Evolutionary conservation across 2,113 vertebrate genomes (phyloP), one percentile per base, ranked within the genome.

Genomic region (Tricholaema leucomelas): DNA sequence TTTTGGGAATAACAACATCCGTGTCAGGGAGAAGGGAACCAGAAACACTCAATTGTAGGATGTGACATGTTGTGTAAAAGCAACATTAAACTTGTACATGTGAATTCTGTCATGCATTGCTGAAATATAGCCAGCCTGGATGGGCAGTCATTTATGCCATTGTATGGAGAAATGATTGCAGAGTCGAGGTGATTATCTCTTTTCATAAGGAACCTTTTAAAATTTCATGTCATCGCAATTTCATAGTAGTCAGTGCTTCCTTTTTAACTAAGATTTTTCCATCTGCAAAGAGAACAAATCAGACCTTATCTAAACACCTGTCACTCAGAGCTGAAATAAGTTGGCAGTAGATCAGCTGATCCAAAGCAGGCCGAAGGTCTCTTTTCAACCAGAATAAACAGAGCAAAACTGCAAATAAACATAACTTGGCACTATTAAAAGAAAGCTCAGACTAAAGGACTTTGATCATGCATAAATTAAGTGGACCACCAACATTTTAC

Each of bases 361-460:
- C 58, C 72, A 95, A 81, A 93, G 80, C 90, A 95, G 89, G 66
- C 91, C 81, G 84, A 85, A 89, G 20, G 2, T 91, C 81, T 92
- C 73, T 85, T 92, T 93, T 95, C 91, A 96, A 96, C 27, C 84
- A 96, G 94, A 93, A 89, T 95, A 96, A 96, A 96, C 90, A 95
- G 75, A 96, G 77, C 54, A 80, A 93, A 94, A 72, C 74, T 94
- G 61, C 85, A 97, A 97, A 96, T 95, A 97, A 97, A 97, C 94
- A 96, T 64, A 60, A 24, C 74, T 91, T 85, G 90, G 71, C 59
- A 90, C 70, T 83, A 73, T 84, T 91, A 79, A 93, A 94, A 83
- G 79, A 87, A 95, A 95, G 80, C 81, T 85, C 14, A 6, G 35
- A 89, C 92, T 83, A 92, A 88, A 94, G 78, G 44, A 55, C 94